Conservation (phyloP, 2,888 invertebrate genomes). For the Allygus modestus region DNA sequence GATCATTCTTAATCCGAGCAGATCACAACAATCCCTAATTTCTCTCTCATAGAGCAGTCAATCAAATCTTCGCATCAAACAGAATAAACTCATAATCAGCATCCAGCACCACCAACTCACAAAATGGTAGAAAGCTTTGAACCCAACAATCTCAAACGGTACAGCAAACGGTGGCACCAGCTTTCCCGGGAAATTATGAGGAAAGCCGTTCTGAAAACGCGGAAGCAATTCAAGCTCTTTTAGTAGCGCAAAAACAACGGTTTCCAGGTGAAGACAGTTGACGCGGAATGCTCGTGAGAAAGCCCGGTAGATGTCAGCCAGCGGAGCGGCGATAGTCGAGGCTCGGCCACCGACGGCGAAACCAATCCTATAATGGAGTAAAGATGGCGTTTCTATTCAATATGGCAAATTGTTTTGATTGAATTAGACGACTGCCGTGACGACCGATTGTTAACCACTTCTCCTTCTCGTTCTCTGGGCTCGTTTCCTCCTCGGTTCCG, state of each 20-base stretch:
- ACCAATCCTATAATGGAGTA: conserved; percentile 67
- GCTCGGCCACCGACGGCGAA: conserved; percentile 66
- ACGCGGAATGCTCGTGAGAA: conserved; percentile 55
- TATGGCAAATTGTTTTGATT: conserved; percentile 64
- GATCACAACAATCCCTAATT: too few species aligned
- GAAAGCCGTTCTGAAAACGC: background rate
- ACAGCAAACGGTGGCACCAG: background rate
- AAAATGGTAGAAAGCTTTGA: too few species aligned
- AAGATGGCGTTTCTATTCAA: conserved; percentile 66
- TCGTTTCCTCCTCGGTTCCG: conserved; percentile 32
- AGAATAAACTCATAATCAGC: too few species aligned
- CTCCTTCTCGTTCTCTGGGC: background rate
- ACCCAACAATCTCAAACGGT: background rate
- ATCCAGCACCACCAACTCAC: too few species aligned
- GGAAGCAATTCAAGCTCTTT: conserved; percentile 5
- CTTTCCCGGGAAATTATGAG: background rate
- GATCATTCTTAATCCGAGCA: too few species aligned
- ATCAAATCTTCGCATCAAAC: too few species aligned
- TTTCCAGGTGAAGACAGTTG: background rate
- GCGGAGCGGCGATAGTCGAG: conserved; percentile 12
- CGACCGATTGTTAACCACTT: conserved; percentile 60
- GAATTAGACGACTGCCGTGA: conserved; percentile 61
- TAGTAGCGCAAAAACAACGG: conserved; percentile 1
- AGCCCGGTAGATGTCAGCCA: conserved; percentile 59
- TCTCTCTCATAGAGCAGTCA: too few species aligned